phyloP scores from a whole-genome alignment of 2,797 vertebrate genomes.

The Rhynchonycteris naso region DNA sequence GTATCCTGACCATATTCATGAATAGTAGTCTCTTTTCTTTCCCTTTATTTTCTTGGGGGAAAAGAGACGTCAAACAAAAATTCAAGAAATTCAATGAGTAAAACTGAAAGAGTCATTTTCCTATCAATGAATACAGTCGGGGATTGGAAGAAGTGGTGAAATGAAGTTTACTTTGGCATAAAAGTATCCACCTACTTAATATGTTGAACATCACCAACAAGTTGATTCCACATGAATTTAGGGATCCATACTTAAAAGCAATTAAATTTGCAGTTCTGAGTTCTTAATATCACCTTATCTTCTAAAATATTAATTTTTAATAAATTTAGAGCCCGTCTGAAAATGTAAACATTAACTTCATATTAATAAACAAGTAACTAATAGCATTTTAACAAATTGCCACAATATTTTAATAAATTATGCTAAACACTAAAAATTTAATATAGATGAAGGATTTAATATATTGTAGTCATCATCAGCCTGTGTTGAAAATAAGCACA shows the following conservation, averaged over 20 bases:
- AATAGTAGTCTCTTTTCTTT: slow-evolving; percentile 84
- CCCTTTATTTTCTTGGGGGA: slow-evolving; percentile 80
- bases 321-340: slow-evolving; percentile 80
- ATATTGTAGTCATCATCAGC: slow-evolving; percentile 66
- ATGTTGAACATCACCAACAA: slow-evolving; percentile 79
- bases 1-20: slow-evolving; percentile 83
- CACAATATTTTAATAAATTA: slow-evolving; percentile 71
- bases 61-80: slow-evolving; percentile 84
- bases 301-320: slow-evolving; percentile 83
- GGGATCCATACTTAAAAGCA: slow-evolving; percentile 78
- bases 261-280: slow-evolving; percentile 78
- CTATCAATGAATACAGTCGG: slow-evolving; percentile 82
- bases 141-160: slow-evolving; percentile 79
- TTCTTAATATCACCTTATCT: slow-evolving; percentile 81
- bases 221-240: slow-evolving; percentile 80
- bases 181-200: slow-evolving; percentile 77
- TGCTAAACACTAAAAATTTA: slow-evolving; percentile 73
- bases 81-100: slow-evolving; percentile 87
- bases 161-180: slow-evolving; percentile 82
- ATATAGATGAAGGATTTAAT: slow-evolving; percentile 72
- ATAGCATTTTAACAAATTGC: slow-evolving; percentile 75
- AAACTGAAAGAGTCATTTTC: slow-evolving; percentile 77
- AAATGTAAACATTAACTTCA: slow-evolving; percentile 85
- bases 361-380: slow-evolving; percentile 83
- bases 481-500: slow-evolving; percentile 84